Evolutionary conservation across 1,140 invertebrate species (phyloP), one percentile per base, ranked within the genome.

Genomic region (Battus philenor): DNA sequence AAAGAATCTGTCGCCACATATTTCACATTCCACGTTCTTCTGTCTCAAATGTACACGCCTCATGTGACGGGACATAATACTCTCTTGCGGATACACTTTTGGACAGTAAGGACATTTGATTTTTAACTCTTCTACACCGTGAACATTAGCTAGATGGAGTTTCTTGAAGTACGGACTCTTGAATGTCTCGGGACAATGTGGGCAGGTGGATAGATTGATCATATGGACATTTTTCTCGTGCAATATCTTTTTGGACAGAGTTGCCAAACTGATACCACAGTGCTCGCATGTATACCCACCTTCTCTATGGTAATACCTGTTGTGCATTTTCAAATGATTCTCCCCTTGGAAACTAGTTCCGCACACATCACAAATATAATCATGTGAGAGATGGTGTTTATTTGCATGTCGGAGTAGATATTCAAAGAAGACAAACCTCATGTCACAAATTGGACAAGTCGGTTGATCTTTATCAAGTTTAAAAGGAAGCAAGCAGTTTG

Each of bases 1-100:
- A 48, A 91, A 91, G 70, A 93, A 93, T 16, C 90, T 88, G 55
- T 92, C 92, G 2, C 80, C 86, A 43, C 87, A 88, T 2, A 80
- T 60, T 11, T 78, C 74, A 38, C 86, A 88, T 27, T 84, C 71
- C 1, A 85, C 76, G 16, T 85, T 81, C 17, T 79, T 82, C 31
- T 82, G 78, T 33, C 68, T 46, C 8, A 82, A 59, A 59, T 82
- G 78, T 0, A 85, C 78, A 5, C 81, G 51, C 50, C 76, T 63
- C 78, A 85, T 81, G 22, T 82, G 78, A 0, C 75, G 51, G 0
- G 76, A 82, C 76, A 82, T 85, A n/a, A 82, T 74, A 20, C 78
- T 75, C 36, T 78, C 72, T 27, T 80, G 76, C 0, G 78, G 76
- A 38, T 68, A 84, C 0, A 82, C 63, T 52, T 78, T 81, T 0